A percentile compares a stretch with the other conserved stretches of the same genome.
Conservation (phyloP, 2,888 invertebrate species). For the Mactromeris polynyma region DNA sequence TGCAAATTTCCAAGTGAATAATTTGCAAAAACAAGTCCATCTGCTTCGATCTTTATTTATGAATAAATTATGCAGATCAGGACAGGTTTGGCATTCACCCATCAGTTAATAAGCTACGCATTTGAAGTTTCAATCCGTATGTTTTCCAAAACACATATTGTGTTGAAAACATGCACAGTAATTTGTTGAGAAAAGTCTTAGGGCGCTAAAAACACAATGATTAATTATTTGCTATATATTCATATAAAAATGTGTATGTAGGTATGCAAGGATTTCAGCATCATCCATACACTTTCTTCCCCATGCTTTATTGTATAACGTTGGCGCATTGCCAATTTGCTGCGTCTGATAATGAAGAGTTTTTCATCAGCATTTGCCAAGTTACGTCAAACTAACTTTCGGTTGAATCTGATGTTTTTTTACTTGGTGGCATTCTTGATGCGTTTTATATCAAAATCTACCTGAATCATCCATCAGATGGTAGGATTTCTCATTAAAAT, state of each 20-base stretch:
- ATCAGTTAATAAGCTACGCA: too few relatives aligned
- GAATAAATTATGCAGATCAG: too few relatives aligned
- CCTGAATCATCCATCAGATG: background rate
- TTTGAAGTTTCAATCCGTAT: too few relatives aligned
- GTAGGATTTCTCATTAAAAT: background rate
- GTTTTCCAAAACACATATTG: too few relatives aligned
- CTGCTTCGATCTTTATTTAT: too few relatives aligned
- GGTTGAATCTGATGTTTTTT: background rate
- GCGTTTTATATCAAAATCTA: background rate
- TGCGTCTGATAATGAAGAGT: background rate
- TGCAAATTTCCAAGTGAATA: too few relatives aligned
- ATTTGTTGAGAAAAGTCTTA: background rate
- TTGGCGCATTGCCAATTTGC: background rate
- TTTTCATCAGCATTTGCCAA: slow-evolving; percentile 15
- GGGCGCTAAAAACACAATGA: background rate
- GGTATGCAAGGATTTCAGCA: background rate
- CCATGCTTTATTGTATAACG: background rate
- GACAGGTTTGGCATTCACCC: too few relatives aligned
- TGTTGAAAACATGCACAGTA: background rate
- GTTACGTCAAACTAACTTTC: slow-evolving; percentile 1
- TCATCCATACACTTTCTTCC: background rate
- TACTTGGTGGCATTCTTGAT: slow-evolving; percentile 14
- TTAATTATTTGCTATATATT: background rate
- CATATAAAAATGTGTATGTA: background rate
- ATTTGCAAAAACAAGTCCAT: too few relatives aligned